Base-by-base conservation (phyloP, 2,888 invertebrate genomes). In the Drosophila quinaria region DNA sequence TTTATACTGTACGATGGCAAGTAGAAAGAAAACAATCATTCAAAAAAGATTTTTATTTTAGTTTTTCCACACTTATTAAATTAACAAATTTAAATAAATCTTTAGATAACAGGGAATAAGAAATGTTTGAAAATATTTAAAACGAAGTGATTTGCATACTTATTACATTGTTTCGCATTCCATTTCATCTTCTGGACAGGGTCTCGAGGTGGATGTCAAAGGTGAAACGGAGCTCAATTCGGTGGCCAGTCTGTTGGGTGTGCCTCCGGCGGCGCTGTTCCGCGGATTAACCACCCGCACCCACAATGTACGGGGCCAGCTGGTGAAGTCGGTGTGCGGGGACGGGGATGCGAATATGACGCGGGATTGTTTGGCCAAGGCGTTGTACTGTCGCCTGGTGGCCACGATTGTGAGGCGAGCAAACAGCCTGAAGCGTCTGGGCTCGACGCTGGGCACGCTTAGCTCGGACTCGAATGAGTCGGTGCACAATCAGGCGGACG, bases 331-430 rank as follows among this genome's bases (percentile, higher is more conserved):
- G 5, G 94, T 96, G 59, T 96, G 97, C 91, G 96, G 97, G 91
- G 96, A 96, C n/a, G 96, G 96, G 83, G 96, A 97, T 94, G 97
- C 97, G 11, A 96, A 97, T 90, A 95, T 96, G 94, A 96, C 97
- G n/a, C 94, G 98, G 81, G 97, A 98, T 93, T 96, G 97, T 67
- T 94, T 98, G 82, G 97, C 98, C 35, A 97, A 97, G 93, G 98
- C 98, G 17, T 94, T 98, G 35, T 98, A 98, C 93, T 98, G 97
- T 92, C 96, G 98, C 81, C 98, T 98, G 10, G 97, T 98, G 17
- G 97, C 97, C 17, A 98, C 98, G 22, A 98, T 98, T 84, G 97
- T 98, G 31, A 94, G 98, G 37, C 94, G 98, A 87, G 98, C 98
- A 60, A 98, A 98, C 92, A 98, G 97, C 87, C 94, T 98, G 37